Evolutionary conservation across 2,888 invertebrate genomes (phyloP), one percentile per base, ranked within the genome.

Genomic region (Aelia acuminata): DNA sequence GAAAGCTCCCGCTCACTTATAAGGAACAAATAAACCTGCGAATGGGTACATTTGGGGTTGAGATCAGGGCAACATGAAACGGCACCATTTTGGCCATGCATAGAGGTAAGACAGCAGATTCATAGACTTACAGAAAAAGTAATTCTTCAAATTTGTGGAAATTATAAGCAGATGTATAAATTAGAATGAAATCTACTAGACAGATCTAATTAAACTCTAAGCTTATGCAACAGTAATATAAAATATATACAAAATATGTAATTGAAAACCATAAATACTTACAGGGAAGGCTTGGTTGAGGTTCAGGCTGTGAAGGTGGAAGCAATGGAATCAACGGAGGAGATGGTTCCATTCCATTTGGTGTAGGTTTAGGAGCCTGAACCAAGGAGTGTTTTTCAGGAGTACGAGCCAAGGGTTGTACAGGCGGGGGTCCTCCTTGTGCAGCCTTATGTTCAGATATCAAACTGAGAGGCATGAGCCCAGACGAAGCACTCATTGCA

Each of bases 401-500:
- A 35, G 90, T 90, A 31, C 90, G 84, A 13, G 89, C 88, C 18
- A 90, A 88, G 43, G 90, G 90, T 47, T 90, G 90, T 39, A 90
- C 90, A 20, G 89, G 88, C 22, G 89, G 89, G 22, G 88, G 87
- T 20, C 84, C 84, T 20, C 80, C 87, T 49, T 86, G 63, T 85
- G 88, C 43, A 75, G 88, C 80, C 87, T 91, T 90, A 47, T 90
- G 89, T 35, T 90, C 90, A 49, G 90, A 85, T 50, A 90, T 90
- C 47, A 91, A 88, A 87, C 90, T 90, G 20, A 91, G 87, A 63
- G 90, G 90, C 88, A 90, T 88, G 85, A 90, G 89, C 89, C 89
- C 90, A 53, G 90, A 84, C 50, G 89, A 88, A 87, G 90, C 89
- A 70, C 91, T 90, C 87, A 90, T 90, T 84, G 91, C 91, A 90